Evolutionary conservation across 2,888 invertebrate genomes (phyloP).

Genomic region (Digitonthophagus gazella): DNA sequence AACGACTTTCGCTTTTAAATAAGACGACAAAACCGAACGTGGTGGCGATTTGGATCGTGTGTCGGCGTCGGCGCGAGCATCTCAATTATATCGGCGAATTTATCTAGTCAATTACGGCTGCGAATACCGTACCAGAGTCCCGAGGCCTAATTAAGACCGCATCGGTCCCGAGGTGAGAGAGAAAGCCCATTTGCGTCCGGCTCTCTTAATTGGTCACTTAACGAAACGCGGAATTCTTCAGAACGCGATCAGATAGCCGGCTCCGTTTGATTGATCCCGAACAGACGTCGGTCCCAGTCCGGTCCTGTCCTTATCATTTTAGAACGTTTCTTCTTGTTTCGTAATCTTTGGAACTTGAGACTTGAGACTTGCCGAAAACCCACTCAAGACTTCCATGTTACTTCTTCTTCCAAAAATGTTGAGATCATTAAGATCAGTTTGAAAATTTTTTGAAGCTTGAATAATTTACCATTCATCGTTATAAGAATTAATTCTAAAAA

Average conservation of each 20-base stretch:
- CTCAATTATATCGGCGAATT: not conserved
- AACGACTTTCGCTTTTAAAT: too few relatives aligned
- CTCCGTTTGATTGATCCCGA: not conserved
- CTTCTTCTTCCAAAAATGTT: not conserved
- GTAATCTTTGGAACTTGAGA: not conserved
- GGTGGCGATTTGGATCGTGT: not conserved
- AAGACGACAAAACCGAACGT: not conserved
- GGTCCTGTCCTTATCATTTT: not conserved
- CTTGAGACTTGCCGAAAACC: not conserved
- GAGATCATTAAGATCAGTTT: not conserved
- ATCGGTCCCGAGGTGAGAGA: not conserved
- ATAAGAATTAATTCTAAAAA: too few relatives aligned
- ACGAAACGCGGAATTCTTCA: conserved; percentile 10
- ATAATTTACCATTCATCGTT: too few relatives aligned
- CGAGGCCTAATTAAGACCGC: conserved; percentile 5
- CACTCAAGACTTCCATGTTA: not conserved
- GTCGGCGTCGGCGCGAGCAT: conserved; percentile 2
- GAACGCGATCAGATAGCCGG: conserved; percentile 1
- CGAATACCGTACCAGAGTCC: not conserved
- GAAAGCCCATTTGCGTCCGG: not conserved
- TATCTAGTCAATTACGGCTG: not conserved
- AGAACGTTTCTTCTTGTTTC: too few relatives aligned
- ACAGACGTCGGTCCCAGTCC: not conserved
- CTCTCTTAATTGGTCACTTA: conserved; percentile 4
- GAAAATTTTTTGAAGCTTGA: not conserved